A percentile compares a stretch with the other conserved stretches of the same genome.
Conservation (phyloP, 2,888 invertebrate genomes). For the Gymnoscelis rufifasciata region DNA sequence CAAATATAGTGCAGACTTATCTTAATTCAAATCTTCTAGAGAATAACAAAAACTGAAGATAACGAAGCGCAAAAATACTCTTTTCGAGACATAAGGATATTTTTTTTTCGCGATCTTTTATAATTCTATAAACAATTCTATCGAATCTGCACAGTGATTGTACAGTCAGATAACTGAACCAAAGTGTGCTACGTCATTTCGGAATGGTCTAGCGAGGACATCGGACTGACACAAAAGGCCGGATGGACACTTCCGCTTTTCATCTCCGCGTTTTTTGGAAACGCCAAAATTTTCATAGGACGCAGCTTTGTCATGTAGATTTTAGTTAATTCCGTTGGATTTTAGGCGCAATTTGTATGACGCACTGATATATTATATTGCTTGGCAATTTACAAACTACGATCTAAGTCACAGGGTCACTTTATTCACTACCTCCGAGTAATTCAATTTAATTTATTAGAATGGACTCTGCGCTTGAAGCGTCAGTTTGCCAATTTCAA, state of each 20-base stretch:
- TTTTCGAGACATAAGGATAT: too few relatives aligned
- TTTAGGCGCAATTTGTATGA: neutral
- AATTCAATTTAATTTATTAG: neutral
- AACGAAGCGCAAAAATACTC: too few relatives aligned
- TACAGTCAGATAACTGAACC: constrained; percentile 66
- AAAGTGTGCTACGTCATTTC: constrained; percentile 57
- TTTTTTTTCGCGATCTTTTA: too few relatives aligned
- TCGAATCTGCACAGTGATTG: constrained; percentile 49
- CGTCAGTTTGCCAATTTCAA: too few relatives aligned
- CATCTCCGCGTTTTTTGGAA: constrained; percentile 70
- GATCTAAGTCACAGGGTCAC: too few relatives aligned
- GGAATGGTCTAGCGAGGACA: constrained; percentile 66
- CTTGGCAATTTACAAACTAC: too few relatives aligned
- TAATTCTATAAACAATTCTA: constrained; percentile 10
- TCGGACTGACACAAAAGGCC: constrained; percentile 63
- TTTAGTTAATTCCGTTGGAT: constrained; percentile 33
- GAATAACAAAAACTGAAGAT: too few relatives aligned
- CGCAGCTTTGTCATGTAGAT: constrained; percentile 70
- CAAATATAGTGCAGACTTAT: too few relatives aligned
- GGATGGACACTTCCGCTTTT: constrained; percentile 68
- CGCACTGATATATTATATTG: neutral
- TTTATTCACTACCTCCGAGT: too few relatives aligned
- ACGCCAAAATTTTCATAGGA: constrained; percentile 72
- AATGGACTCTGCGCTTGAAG: too few relatives aligned
- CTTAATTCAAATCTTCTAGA: too few relatives aligned